A percentile compares a stretch with the other conserved stretches of the same genome.
Evolutionary conservation across 2,113 vertebrate genomes (phyloP).

Genomic region (Gymnorhina tibicen): DNA sequence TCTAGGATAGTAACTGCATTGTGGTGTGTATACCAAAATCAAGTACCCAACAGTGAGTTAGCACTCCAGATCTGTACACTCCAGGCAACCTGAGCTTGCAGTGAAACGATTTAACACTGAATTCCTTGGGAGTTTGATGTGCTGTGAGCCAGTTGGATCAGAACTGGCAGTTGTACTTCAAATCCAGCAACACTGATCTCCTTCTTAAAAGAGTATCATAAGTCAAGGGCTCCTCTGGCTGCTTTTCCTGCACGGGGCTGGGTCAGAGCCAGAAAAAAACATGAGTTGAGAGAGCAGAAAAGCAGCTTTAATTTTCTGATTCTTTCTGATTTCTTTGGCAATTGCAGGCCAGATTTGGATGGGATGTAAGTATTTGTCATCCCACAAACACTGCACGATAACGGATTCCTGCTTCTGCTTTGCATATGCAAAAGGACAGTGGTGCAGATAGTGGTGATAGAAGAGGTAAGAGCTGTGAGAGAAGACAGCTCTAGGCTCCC

Average conservation of each 20-base stretch:
- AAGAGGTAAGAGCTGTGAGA: neutral
- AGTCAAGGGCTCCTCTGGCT: neutral
- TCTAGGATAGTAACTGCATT: neutral
- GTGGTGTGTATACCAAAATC: neutral
- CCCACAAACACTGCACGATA: rapidly evolving
- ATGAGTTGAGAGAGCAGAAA: neutral
- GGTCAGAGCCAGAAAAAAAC: neutral
- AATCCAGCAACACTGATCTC: neutral
- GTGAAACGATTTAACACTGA: neutral
- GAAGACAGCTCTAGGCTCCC: neutral
- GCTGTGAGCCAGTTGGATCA: neutral
- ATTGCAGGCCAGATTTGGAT: neutral
- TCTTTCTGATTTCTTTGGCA: neutral
- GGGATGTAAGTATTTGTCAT: neutral
- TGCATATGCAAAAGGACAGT: neutral
- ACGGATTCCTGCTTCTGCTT: neutral
- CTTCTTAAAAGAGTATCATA: neutral
- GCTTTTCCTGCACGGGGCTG: neutral
- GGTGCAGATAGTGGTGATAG: neutral
- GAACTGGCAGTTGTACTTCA: neutral
- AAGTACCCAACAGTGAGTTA: neutral
- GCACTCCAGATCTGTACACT: neutral
- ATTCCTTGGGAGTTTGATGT: neutral
- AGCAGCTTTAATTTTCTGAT: neutral
- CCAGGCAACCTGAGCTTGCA: neutral